phyloP scores from a whole-genome alignment of 2,888 invertebrate genomes.

The Ectemnius continuus region DNA sequence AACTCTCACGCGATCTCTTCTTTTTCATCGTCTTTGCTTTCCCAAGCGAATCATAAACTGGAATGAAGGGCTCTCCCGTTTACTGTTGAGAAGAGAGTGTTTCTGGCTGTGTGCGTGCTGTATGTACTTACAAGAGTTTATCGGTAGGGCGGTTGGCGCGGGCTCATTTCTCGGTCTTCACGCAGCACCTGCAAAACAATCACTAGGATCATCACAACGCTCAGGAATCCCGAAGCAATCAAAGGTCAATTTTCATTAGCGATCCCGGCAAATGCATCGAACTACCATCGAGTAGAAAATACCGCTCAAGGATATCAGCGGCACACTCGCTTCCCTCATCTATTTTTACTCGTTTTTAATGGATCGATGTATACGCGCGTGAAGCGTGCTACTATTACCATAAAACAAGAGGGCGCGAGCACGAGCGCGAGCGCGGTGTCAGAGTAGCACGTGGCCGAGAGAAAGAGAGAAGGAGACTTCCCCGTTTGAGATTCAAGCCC shows the following conservation, averaged over 20 bases:
- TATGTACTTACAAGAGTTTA: conserved; percentile 7
- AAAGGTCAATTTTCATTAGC: no score
- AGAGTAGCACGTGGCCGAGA: background rate
- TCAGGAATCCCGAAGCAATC: background rate
- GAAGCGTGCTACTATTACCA: background rate
- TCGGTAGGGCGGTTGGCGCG: conserved; percentile 3
- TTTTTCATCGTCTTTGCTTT: background rate
- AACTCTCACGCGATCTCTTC: background rate
- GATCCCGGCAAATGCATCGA: background rate
- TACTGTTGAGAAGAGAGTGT: background rate
- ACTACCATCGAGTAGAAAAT: background rate
- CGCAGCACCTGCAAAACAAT: background rate
- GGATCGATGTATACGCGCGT: conserved; percentile 3
- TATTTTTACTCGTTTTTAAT: conserved; percentile 7
- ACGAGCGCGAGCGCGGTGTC: no score
- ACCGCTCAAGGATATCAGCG: background rate
- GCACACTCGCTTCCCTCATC: background rate
- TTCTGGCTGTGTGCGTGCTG: no score
- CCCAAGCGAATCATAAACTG: background rate
- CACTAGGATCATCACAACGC: background rate
- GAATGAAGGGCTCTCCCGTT: background rate
- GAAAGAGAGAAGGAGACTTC: conserved; percentile 3
- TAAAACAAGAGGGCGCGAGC: background rate
- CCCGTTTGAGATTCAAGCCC: conserved; percentile 16
- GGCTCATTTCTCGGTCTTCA: conserved; percentile 12